Percentiles rank a stretch among this genome's conserved stretches.
phyloP scores from a whole-genome alignment of 2,888 invertebrate species.

The Lottia gigantea region DNA sequence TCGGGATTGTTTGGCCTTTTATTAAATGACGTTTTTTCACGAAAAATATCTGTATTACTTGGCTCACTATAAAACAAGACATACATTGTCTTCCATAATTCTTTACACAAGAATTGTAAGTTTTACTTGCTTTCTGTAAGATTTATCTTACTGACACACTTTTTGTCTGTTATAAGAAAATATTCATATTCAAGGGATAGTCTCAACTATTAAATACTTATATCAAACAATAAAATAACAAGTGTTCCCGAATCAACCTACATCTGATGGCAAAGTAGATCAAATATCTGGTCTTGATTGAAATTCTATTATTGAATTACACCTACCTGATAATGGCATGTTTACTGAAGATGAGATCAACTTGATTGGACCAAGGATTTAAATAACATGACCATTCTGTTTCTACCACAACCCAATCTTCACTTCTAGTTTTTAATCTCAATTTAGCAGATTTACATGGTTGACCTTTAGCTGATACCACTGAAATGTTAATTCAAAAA shows the following conservation, averaged over 20 bases:
- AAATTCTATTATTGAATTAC: background rate
- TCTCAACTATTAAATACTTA: no score
- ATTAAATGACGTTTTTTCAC: background rate
- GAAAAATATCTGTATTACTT: background rate
- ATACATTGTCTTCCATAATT: background rate
- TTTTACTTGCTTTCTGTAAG: no score
- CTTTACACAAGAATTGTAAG: no score
- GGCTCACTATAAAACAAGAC: background rate
- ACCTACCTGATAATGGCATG: slow-evolving; percentile 78
- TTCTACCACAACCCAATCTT: slow-evolving; percentile 84
- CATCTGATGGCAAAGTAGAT: no score
- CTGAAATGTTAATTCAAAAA: slow-evolving; percentile 65
- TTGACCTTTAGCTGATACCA: slow-evolving; percentile 79
- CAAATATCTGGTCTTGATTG: no score
- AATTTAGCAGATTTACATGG: slow-evolving; percentile 81
- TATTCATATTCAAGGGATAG: no score
- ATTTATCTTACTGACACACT: no score
- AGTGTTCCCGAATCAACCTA: no score
- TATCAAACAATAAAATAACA: no score
- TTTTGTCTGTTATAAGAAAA: no score
- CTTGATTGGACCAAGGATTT: slow-evolving; percentile 90
- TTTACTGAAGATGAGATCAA: slow-evolving; percentile 90
- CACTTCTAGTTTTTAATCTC: slow-evolving; percentile 85
- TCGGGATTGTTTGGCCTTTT: background rate
- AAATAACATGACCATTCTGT: slow-evolving; percentile 94